Evolutionary conservation across 1,140 invertebrate species (phyloP).

Genomic region (Drosophila sp.): DNA sequence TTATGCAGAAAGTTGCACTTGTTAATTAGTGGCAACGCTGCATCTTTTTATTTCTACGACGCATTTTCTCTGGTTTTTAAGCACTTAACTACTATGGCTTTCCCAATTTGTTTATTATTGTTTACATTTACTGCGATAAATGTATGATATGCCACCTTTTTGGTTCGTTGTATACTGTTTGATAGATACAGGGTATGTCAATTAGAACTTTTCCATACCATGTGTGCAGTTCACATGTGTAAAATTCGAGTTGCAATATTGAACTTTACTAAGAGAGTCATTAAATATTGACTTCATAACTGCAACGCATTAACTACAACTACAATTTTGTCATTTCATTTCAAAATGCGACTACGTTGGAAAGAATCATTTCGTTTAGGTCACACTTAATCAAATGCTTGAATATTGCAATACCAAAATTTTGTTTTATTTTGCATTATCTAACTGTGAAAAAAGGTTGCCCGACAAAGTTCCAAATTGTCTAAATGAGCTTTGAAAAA

Average conservation of each 20-base stretch:
- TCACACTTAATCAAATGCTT: slow-evolving; percentile 25
- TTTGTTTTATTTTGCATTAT: too few relatives aligned
- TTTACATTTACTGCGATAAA: not conserved
- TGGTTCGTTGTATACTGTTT: not conserved
- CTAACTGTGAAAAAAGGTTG: too few relatives aligned
- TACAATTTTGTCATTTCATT: not conserved
- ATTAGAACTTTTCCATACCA: not conserved
- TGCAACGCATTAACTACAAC: not conserved
- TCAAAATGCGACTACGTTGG: not conserved
- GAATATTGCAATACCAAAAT: not conserved
- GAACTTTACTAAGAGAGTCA: not conserved
- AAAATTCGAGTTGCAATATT: not conserved
- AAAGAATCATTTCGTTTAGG: slow-evolving; percentile 19
- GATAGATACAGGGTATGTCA: slow-evolving; percentile 8
- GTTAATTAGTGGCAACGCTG: slow-evolving; percentile 2
- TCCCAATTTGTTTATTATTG: not conserved
- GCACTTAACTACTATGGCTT: not conserved
- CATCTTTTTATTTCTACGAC: slow-evolving; percentile 1
- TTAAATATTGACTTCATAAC: slow-evolving; percentile 2
- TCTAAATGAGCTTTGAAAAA: not conserved
- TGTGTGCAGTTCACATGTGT: not conserved
- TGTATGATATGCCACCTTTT: not conserved
- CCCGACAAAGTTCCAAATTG: not conserved
- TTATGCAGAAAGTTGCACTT: not conserved
- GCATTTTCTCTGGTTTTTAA: not conserved